phyloP scores from a whole-genome alignment of 1,140 invertebrate genomes.

The Mya arenaria region DNA sequence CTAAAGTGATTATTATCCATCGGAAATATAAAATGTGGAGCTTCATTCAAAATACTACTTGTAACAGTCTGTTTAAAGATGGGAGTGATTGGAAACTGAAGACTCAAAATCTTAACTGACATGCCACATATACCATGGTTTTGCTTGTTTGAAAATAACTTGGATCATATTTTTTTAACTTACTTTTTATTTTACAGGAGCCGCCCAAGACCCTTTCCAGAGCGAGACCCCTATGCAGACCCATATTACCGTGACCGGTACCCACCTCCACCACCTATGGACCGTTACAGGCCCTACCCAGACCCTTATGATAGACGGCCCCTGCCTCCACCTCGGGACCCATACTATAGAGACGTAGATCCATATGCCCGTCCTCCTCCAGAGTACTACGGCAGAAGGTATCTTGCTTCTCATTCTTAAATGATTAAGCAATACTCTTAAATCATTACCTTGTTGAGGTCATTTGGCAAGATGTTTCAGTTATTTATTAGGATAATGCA shows the following conservation, averaged over 20 bases:
- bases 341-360: constrained; percentile 68
- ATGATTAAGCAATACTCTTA: too few species aligned
- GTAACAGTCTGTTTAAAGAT: too few species aligned
- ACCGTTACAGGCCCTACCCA: constrained; percentile 73
- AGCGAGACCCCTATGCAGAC: constrained; percentile 52
- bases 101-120: too few species aligned
- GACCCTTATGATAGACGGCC: constrained; percentile 73
- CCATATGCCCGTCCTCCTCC: constrained; percentile 71
- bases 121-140: too few species aligned
- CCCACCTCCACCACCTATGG: constrained; percentile 66
- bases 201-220: constrained; percentile 18
- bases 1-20: too few species aligned
- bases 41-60: too few species aligned
- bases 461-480: too few species aligned
- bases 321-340: constrained; percentile 61
- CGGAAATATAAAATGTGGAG: too few species aligned
- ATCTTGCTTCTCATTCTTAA: too few species aligned
- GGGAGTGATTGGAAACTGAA: too few species aligned
- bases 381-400: constrained; percentile 71
- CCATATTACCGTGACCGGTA: constrained; percentile 71
- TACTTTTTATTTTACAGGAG: constrained; percentile 31
- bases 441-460: too few species aligned
- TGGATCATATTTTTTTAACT: not conserved
- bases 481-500: too few species aligned
- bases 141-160: not conserved